Conservation (phyloP, 2,113 vertebrate genomes). For the Cichladusa arquata region DNA sequence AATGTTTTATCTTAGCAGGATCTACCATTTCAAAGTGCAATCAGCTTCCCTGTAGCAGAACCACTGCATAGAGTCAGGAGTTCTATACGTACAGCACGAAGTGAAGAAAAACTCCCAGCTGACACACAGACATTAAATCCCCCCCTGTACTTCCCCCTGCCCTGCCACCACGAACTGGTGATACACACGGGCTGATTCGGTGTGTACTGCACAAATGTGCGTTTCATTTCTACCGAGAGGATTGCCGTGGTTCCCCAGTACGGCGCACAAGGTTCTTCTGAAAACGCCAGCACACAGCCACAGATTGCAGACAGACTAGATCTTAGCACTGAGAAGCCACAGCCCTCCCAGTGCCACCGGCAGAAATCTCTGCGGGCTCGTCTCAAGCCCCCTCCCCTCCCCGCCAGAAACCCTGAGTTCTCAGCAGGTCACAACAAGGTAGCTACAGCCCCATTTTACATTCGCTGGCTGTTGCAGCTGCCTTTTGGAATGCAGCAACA, state of each 20-base stretch:
- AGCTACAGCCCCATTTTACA: background rate
- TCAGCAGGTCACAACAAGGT: background rate
- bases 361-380: background rate
- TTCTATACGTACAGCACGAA: background rate
- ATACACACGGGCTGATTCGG: fast-evolving
- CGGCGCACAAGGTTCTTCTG: fast-evolving
- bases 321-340: background rate
- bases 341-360: fast-evolving
- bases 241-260: background rate
- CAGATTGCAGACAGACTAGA: background rate
- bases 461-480: background rate
- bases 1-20: background rate
- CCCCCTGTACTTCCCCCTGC: background rate
- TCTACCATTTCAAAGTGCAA: background rate
- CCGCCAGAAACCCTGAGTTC: background rate
- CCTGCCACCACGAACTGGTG: too few species aligned
- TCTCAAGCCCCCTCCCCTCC: background rate
- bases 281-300: background rate
- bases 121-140: background rate
- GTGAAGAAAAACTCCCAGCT: background rate
- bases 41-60: background rate
- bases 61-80: background rate
- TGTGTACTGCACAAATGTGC: background rate
- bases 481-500: background rate
- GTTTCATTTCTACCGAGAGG: background rate